Evolutionary conservation across 2,888 invertebrate genomes (phyloP).

Genomic region (Asteroscopus sphinx): DNA sequence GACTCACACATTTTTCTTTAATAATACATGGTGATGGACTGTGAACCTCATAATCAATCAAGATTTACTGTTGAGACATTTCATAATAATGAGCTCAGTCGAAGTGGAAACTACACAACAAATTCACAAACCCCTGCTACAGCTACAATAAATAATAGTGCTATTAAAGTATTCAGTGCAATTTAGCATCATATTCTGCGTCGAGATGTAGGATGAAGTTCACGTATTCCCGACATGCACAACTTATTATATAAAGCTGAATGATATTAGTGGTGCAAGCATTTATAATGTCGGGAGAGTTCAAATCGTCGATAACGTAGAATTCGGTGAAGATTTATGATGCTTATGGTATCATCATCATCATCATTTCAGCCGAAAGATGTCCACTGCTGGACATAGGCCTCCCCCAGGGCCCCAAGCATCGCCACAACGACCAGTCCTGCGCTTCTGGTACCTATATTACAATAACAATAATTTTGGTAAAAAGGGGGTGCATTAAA

Average conservation of each 20-base stretch:
- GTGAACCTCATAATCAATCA: not conserved
- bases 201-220: slow-evolving; percentile 5
- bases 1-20: no score
- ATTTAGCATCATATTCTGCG: slow-evolving; percentile 3
- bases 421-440: no score
- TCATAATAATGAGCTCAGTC: not conserved
- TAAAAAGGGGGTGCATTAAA: no score
- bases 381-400: no score
- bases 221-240: slow-evolving; percentile 10
- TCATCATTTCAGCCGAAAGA: no score
- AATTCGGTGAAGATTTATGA: no score
- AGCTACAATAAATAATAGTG: slow-evolving; percentile 4
- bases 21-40: not conserved
- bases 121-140: not conserved
- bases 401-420: no score
- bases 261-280: slow-evolving; percentile 9
- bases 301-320: not conserved
- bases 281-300: slow-evolving; percentile 3
- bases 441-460: no score
- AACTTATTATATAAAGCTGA: slow-evolving; percentile 10
- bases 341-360: no score
- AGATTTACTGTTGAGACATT: not conserved
- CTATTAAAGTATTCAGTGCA: slow-evolving; percentile 8
- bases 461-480: no score
- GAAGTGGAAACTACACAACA: not conserved